Evolutionary conservation across 2,888 invertebrate species (phyloP).

Genomic region (Alsophila aescularia): DNA sequence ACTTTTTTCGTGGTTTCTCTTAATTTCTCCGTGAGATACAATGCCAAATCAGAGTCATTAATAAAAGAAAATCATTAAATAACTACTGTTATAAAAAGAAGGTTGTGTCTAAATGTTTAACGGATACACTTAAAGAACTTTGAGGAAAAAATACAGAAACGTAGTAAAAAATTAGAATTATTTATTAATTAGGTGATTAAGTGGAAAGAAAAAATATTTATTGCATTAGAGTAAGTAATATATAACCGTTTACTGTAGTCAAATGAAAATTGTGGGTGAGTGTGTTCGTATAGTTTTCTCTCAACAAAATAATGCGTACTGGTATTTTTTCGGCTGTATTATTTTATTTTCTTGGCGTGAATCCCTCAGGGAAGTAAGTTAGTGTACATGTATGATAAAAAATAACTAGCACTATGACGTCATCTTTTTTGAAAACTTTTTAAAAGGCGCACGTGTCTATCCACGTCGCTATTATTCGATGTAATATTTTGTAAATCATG

Average conservation of each 20-base stretch:
- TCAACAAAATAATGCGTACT: constrained; percentile 35
- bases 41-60: constrained; percentile 68
- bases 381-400: constrained; percentile 50
- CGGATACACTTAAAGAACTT: constrained; percentile 65
- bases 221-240: constrained; percentile 74
- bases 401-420: constrained; percentile 36
- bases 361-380: constrained; percentile 44
- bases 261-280: constrained; percentile 43
- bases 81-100: constrained; percentile 75
- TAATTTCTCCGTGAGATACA: constrained; percentile 57
- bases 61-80: constrained; percentile 55
- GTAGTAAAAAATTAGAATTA: constrained; percentile 76
- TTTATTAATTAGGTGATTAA: constrained; percentile 71
- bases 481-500: constrained; percentile 77
- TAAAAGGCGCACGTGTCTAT: constrained; percentile 52
- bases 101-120: constrained; percentile 81
- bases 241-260: constrained; percentile 80
- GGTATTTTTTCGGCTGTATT: constrained; percentile 37
- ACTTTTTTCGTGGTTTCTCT: constrained; percentile 48
- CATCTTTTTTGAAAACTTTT: constrained; percentile 81
- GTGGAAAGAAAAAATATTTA: constrained; percentile 82
- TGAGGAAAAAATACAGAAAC: constrained; percentile 54
- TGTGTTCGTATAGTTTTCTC: constrained; percentile 35
- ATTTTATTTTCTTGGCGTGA: constrained; percentile 39
- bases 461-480: constrained; percentile 52